Conservation (phyloP, 30 jellyfish, hydroid and myxozoan species). For the Morbakka virulenta region DNA sequence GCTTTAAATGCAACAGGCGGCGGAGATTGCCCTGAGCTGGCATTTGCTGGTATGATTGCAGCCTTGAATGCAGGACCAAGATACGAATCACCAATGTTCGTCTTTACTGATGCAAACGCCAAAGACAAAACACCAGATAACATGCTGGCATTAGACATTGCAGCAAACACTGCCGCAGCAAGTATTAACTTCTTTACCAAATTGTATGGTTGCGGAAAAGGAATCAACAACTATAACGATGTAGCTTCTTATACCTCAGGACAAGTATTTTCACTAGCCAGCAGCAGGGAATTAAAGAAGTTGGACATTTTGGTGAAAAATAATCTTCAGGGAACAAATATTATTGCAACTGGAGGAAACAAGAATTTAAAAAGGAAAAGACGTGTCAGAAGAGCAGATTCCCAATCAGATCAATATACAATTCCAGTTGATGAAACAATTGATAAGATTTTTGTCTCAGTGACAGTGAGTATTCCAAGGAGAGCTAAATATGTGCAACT, state of each 20-base stretch:
- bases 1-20: conserved; percentile 73
- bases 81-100: conserved; percentile 86
- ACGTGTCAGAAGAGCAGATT: conserved; percentile 34
- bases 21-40: conserved; percentile 87
- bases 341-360: conserved; percentile 62
- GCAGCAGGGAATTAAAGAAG: conserved; percentile 45
- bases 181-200: conserved; percentile 82
- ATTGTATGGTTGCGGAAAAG: conserved; percentile 72
- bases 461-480: conserved; percentile 35
- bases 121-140: conserved; percentile 74
- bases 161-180: conserved; percentile 74
- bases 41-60: conserved; percentile 84
- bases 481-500: conserved; percentile 35
- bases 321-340: conserved; percentile 46
- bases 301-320: conserved; percentile 44
- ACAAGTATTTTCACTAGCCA: conserved; percentile 71
- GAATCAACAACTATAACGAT: conserved; percentile 62
- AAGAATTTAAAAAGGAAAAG: neutral
- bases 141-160: conserved; percentile 64
- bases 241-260: conserved; percentile 92
- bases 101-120: conserved; percentile 89
- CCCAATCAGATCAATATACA: neutral
- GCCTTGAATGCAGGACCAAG: conserved; percentile 89
- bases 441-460: conserved; percentile 51
- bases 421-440: conserved; percentile 70